Evolutionary conservation across 2,797 vertebrate species (phyloP), one percentile per base, ranked within the genome.

Genomic region (Percopsis omiscomaycus): DNA sequence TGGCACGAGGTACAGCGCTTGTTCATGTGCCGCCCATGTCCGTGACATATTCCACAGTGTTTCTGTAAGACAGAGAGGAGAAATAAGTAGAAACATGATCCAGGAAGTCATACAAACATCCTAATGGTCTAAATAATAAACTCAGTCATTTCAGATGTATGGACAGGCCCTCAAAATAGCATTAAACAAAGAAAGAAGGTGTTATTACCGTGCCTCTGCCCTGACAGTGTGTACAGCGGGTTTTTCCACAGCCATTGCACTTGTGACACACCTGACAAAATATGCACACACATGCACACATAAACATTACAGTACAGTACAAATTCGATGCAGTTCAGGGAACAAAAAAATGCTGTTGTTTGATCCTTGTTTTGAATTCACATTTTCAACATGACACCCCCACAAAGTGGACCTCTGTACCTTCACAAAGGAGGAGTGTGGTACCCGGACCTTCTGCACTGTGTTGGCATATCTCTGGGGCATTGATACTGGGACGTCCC

Each of bases 381-480:
- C 37, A 42, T 42, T 42, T 42, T 42, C 6, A 9, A 42, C 37
- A 42, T 9, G 9, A 42, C 37, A 42, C 9, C 37, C 37, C 9
- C 37, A 42, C 3, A 6, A 28, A 16, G 10, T 11, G 28, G 4
- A 6, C 0, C 1, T 3, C 3, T 3, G n/a, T 68, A 95, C 94
- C 94, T 94, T 95, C 28, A 95, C 81, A 54, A 92, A 70, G 0
- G 89, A 93, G 0, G 93, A 92, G 79, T 91, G 83, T 0, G 95
- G 94, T 44, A 95, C 92, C 0, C 86, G 83, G 64, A 93, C 66
- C 71, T 88, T 92, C 64, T 85, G 83, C 16, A 81, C 86, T 11
- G 73, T 66, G 71, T 93, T 90, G 0, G 78, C 81, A 83, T 88
- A 96, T 73, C 83, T 90, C 0, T 59, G 81, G 0, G 94, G 93